Evolutionary conservation across 2,797 vertebrate species (phyloP), one percentile per base, ranked within the genome.

Genomic region (Danio tinwini): DNA sequence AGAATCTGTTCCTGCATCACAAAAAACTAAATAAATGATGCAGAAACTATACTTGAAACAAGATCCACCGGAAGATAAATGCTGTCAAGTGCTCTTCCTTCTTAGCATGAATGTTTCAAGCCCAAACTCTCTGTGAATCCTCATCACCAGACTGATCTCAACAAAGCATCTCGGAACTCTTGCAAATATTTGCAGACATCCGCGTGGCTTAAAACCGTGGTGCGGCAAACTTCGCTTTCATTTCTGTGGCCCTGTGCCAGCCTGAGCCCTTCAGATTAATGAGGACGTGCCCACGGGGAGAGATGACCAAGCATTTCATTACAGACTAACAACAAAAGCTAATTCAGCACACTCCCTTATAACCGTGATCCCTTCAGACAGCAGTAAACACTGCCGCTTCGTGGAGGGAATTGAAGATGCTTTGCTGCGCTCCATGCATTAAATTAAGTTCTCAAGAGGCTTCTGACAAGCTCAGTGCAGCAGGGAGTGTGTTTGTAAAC

Each of bases 221-320:
- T 68, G 83, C 76, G n/a, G 75, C 62, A 84, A 83, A 86, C 72
- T 78, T 59, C 21, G 44, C 42, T 37, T 68, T 81, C 68, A 67
- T 84, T 84, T 63, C 68, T 63, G 75, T 52, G 49, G 69, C 70
- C 19, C 78, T 47, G 70, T 69, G 78, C 62, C 63, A 74, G 75
- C 65, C 74, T 52, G 47, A 4, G 56, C 40, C 72, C 75, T 59
- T 73, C 76, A 77, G 74, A 84, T 81, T 84, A 83, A 85, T 83
- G 74, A 81, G 83, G 53, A 76, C 19, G 69, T 47, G 58, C 76
- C 79, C 53, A 59, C 14, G 6, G 55, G 76, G 67, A 84, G 67
- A 1, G 40, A 81, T 86, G 87, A 82, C 78, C 80, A 81, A 81
- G 81, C 81, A 88, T 85, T 82, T 78, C 77, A 80, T 82, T 84